A percentile compares a stretch with the other conserved stretches of the same genome.
These are phyloP conservation scores for Pao palembangensis DNA, from an alignment of 2,113 vertebrate species.

Conservation along the genomic window DNA sequence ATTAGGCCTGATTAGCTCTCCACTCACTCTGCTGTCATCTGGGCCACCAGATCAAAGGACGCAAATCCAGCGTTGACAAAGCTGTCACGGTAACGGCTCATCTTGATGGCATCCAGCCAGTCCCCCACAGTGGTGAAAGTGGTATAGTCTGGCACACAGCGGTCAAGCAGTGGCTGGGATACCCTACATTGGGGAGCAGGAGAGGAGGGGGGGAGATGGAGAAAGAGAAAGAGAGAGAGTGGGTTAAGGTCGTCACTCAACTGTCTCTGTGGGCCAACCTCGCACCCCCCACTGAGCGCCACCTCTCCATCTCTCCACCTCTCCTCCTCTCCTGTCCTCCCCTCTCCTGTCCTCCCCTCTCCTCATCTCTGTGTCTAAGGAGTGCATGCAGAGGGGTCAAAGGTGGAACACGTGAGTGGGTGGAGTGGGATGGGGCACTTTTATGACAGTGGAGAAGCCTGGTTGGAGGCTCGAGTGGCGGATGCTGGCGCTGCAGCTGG, in stretches of 20 bases:
- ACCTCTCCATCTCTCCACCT: slow-evolving; percentile 71
- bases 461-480: slow-evolving; percentile 64
- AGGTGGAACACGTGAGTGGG: neutral
- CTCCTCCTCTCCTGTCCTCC: slow-evolving; percentile 51
- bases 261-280: slow-evolving; percentile 67
- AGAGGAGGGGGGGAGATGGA: slow-evolving; percentile 54
- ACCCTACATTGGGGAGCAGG: slow-evolving; percentile 74
- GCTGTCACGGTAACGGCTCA: slow-evolving; percentile 98
- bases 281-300: slow-evolving; percentile 61
- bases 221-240: slow-evolving; percentile 72
- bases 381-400: slow-evolving; percentile 31
- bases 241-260: slow-evolving; percentile 74
- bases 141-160: slow-evolving; percentile 95
- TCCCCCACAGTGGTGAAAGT: slow-evolving; percentile 98
- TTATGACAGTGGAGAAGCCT: slow-evolving; percentile 62
- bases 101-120: slow-evolving; percentile 99
- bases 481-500: slow-evolving; percentile 50
- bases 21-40: slow-evolving; percentile 99
- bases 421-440: slow-evolving; percentile 3
- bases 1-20: slow-evolving; percentile 39
- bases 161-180: slow-evolving; percentile 95
- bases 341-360: slow-evolving; percentile 34
- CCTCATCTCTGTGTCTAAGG: slow-evolving; percentile 41
- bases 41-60: slow-evolving; percentile 97
- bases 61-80: slow-evolving; percentile 95